phyloP scores from a whole-genome alignment of 2,113 vertebrate genomes.

The Nerophis ophidion region DNA sequence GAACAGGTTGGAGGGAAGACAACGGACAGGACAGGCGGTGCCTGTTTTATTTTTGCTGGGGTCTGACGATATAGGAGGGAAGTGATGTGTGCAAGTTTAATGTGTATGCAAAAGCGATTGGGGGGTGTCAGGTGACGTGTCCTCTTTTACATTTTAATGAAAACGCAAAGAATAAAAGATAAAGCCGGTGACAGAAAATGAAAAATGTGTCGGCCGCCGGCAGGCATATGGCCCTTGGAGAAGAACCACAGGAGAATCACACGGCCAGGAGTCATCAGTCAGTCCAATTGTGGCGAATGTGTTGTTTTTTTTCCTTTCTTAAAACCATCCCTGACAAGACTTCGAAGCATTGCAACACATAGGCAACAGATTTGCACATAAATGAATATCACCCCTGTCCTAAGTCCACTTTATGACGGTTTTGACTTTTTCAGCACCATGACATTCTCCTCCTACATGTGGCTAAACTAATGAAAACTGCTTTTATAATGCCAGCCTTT shows the following conservation, averaged over 20 bases:
- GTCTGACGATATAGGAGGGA: conserved; percentile 23
- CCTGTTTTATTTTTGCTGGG: conserved; percentile 4
- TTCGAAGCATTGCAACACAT: too few species aligned
- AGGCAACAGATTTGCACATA: too few species aligned
- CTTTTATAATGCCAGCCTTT: too few species aligned
- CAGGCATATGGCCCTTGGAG: conserved; percentile 17
- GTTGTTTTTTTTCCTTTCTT: too few species aligned
- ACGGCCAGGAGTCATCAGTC: not conserved
- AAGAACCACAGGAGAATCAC: conserved; percentile 26
- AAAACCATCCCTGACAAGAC: too few species aligned
- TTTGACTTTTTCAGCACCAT: too few species aligned
- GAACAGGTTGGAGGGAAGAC: too few species aligned
- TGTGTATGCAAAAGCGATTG: conserved; percentile 31
- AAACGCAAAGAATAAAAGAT: conserved; percentile 31
- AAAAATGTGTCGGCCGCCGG: not conserved
- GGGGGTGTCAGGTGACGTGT: conserved; percentile 8
- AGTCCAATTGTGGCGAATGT: not conserved
- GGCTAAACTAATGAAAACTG: too few species aligned
- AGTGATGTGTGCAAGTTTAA: conserved; percentile 27
- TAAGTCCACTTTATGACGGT: too few species aligned
- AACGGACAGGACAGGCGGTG: not conserved
- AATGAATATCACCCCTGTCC: too few species aligned
- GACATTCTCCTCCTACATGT: too few species aligned
- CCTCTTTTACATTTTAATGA: conserved; percentile 58
- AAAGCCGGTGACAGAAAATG: conserved; percentile 35